Evolutionary conservation across 2,113 vertebrate genomes (phyloP).

Genomic region (Stegastes partitus): DNA sequence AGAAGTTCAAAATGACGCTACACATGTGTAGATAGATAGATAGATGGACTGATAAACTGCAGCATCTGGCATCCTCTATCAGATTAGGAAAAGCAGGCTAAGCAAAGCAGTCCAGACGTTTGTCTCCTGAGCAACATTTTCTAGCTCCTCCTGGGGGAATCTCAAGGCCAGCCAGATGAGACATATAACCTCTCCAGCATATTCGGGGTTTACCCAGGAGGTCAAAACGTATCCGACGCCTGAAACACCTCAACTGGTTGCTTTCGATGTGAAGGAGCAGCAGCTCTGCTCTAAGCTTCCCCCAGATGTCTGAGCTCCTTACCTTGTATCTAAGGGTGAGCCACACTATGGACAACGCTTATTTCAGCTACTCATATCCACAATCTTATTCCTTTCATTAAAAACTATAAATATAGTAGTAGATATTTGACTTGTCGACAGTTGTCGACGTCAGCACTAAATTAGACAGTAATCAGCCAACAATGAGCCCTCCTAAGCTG

Average conservation of each 20-base stretch:
- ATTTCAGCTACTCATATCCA: constrained; percentile 15
- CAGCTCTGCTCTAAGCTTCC: neutral
- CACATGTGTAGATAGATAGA: neutral
- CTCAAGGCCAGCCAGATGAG: too few relatives aligned
- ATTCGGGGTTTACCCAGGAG: too few relatives aligned
- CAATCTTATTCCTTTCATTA: constrained; percentile 27
- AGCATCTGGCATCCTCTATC: too few relatives aligned
- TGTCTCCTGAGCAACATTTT: too few relatives aligned
- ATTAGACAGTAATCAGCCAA: constrained; percentile 69
- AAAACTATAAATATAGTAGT: constrained; percentile 45
- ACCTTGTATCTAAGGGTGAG: neutral
- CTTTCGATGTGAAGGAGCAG: neutral
- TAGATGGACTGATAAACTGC: neutral
- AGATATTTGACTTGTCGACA: constrained; percentile 42
- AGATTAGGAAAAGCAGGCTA: too few relatives aligned
- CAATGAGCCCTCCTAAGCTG: constrained; percentile 52
- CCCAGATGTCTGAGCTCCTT: constrained; percentile 2
- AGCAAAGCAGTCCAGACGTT: too few relatives aligned
- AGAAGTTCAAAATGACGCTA: too few relatives aligned
- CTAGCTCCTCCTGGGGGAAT: too few relatives aligned
- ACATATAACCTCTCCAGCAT: too few relatives aligned
- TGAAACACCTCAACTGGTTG: neutral
- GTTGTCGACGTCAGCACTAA: constrained; percentile 50
- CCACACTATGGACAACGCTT: neutral
- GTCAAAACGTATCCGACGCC: neutral